A percentile compares a stretch with the other conserved stretches of the same genome.
phyloP scores from a whole-genome alignment of 2,797 vertebrate genomes.

The Capromys pilorides region DNA sequence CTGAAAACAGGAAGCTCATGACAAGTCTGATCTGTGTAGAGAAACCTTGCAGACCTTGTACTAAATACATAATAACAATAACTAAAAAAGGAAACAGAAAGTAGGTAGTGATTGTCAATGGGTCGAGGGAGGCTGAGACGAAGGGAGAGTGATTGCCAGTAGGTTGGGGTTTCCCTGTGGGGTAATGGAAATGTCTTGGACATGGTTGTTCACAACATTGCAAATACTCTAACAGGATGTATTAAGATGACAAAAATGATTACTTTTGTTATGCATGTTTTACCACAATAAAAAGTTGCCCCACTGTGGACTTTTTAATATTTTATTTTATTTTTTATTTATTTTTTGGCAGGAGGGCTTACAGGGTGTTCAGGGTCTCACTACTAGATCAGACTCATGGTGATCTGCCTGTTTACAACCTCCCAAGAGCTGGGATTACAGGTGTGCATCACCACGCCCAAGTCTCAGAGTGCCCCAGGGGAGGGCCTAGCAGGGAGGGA shows the following conservation, averaged over 20 bases:
- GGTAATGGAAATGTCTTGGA: not conserved
- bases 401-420: too few relatives aligned
- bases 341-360: too few relatives aligned
- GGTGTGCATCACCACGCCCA: too few relatives aligned
- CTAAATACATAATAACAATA: too few relatives aligned
- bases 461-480: too few relatives aligned
- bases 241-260: not conserved
- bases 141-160: not conserved
- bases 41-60: too few relatives aligned
- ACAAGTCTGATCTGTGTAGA: too few relatives aligned
- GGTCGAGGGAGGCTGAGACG: not conserved
- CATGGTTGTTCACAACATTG: not conserved
- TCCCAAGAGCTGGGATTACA: too few relatives aligned
- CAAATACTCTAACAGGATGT: not conserved
- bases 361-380: too few relatives aligned
- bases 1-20: too few relatives aligned
- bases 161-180: not conserved
- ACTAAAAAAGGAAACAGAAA: not conserved
- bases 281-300: not conserved
- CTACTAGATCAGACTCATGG: too few relatives aligned
- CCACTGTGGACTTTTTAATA: not conserved
- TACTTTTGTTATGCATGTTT: conserved; percentile 14
- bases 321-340: not conserved
- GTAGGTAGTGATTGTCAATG: not conserved
- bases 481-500: too few relatives aligned